Evolutionary conservation across 2,797 vertebrate species (phyloP).

Genomic region (Urophycis tenuis): DNA sequence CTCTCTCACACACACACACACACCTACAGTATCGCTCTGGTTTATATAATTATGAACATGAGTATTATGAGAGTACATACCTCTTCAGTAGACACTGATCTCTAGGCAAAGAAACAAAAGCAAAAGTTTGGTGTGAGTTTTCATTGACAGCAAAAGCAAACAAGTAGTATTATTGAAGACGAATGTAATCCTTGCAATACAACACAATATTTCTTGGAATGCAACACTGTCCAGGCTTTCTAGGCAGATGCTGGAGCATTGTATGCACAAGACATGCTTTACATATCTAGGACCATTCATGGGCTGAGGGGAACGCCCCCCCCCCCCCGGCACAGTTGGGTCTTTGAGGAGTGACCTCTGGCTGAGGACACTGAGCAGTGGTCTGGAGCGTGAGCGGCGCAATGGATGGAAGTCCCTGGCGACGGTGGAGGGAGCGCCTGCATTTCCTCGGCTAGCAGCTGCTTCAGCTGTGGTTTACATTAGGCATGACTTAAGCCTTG

Average conservation of each 20-base stretch:
- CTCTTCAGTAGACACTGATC: neutral
- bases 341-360: conserved; percentile 21
- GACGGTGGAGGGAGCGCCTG: neutral
- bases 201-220: neutral
- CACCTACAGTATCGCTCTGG: neutral
- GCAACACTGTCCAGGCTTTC: neutral
- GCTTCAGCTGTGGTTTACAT: neutral
- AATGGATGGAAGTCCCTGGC: neutral
- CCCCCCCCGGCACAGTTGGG: conserved; percentile 26
- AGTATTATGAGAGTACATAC: conserved; percentile 3
- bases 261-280: conserved; percentile 29
- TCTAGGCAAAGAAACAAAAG: conserved; percentile 42
- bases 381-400: neutral
- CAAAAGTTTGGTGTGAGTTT: neutral
- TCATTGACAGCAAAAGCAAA: neutral
- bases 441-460: neutral
- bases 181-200: neutral
- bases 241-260: conserved; percentile 34
- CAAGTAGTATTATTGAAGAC: no score
- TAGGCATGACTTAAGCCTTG: neutral
- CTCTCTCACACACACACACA: neutral
- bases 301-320: conserved; percentile 24
- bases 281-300: conserved; percentile 52
- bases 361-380: conserved; percentile 25
- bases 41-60: neutral